A percentile compares a stretch with the other conserved stretches of the same genome.
Conservation (phyloP, 2,113 vertebrate species). For the Hylia prasina region DNA sequence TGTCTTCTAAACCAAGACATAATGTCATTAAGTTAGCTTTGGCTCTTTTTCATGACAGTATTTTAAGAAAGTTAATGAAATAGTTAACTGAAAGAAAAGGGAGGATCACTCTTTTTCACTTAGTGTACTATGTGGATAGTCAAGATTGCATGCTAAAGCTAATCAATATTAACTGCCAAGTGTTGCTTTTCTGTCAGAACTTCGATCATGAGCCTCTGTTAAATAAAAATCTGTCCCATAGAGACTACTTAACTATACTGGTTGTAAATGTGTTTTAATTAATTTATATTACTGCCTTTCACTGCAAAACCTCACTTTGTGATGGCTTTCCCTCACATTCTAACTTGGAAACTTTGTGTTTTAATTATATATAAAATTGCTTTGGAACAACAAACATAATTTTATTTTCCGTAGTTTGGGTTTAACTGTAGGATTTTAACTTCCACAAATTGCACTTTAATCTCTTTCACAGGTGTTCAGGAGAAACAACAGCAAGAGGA, state of each 20-base stretch:
- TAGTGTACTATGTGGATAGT: not conserved
- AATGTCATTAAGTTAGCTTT: not conserved
- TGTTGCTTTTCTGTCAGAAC: not conserved
- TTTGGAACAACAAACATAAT: not conserved
- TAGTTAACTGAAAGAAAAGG: not conserved
- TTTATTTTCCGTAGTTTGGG: not conserved
- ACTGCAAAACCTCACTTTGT: accelerated
- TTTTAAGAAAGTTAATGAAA: not conserved
- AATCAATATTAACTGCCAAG: not conserved
- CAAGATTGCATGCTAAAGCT: not conserved
- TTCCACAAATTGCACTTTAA: not conserved
- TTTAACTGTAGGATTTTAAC: not conserved
- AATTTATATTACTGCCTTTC: not conserved
- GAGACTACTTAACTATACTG: not conserved
- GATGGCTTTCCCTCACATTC: not conserved
- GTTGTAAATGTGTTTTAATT: not conserved
- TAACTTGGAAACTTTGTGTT: not conserved
- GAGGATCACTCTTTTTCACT: not conserved
- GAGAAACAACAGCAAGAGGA: not conserved
- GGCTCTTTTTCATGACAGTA: not conserved
- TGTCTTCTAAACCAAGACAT: too few species aligned
- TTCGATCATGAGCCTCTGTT: not conserved
- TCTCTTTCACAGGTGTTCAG: not conserved
- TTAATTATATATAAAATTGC: not conserved
- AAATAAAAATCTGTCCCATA: not conserved